Conservation (phyloP, 2,797 vertebrate genomes). For the Serranus cabrilla region DNA sequence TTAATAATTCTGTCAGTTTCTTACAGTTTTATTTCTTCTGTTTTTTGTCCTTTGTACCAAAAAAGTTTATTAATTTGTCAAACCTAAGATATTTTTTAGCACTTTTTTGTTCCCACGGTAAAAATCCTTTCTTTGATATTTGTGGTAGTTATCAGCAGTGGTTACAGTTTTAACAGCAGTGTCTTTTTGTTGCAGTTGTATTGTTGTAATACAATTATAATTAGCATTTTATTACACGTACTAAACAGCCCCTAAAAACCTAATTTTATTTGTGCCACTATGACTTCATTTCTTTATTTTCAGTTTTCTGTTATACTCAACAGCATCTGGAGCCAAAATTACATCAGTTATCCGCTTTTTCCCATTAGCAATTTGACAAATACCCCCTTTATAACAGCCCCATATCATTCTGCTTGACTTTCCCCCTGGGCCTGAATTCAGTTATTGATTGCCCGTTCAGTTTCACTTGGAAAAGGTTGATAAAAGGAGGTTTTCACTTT, state of each 20-base stretch:
- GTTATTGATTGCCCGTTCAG: slow-evolving; percentile 95
- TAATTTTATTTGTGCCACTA: slow-evolving; percentile 57
- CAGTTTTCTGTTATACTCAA: slow-evolving; percentile 79
- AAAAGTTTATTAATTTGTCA: background rate
- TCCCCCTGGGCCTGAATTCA: slow-evolving; percentile 95
- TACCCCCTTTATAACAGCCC: slow-evolving; percentile 87
- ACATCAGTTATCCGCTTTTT: slow-evolving; percentile 90
- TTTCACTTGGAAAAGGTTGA: slow-evolving; percentile 97
- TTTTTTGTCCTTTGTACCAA: no score
- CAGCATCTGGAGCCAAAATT: slow-evolving; percentile 87
- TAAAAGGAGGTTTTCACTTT: slow-evolving; percentile 99
- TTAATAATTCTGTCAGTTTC: no score
- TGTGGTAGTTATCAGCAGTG: background rate
- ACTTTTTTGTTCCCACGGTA: no score
- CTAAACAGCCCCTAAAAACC: background rate
- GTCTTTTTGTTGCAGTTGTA: background rate
- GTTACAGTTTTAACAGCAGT: background rate
- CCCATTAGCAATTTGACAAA: slow-evolving; percentile 92
- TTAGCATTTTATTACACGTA: slow-evolving; percentile 41
- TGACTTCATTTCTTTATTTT: slow-evolving; percentile 80
- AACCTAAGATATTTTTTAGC: background rate
- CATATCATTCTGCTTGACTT: slow-evolving; percentile 98
- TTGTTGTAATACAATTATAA: slow-evolving; percentile 15
- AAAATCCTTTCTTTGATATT: no score
- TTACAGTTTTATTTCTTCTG: background rate